Base-by-base conservation (phyloP, 1,140 invertebrate species). In the Drosophila kepulauana region DNA sequence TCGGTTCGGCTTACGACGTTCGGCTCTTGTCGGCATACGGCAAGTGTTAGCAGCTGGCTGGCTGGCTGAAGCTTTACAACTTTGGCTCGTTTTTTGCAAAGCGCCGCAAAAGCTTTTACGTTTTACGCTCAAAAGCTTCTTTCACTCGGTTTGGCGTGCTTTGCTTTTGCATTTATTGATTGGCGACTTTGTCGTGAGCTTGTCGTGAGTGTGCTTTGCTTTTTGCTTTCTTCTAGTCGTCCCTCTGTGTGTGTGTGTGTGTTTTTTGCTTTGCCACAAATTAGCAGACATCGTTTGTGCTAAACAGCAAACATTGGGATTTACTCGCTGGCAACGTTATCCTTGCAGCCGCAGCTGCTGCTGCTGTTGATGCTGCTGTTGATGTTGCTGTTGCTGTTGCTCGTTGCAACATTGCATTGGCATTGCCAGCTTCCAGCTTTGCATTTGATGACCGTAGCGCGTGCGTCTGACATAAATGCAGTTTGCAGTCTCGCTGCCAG, bases 111-210 rank as follows among this genome's bases (percentile, higher is more conserved):
- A 84, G 81, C 81, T 85, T 85, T 85, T 86, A 85, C 81, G 82
- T 75, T 75, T 78, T 86, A 86, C 82, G 78, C 81, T 86, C 82
- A 81, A 85, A 85, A 85, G 81, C 82, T 69, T 38, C 13, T 51
- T 13, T 49, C 43, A 61, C 20, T 62, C 25, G 45, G 43, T 67
- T 79, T 25, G 20, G 20, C 20, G 52, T n/a, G 30, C 35, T 57
- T 69, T 48, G 64, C 25, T 28, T 73, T 74, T 28, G 25, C 58
- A 15, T 64, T 61, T 84, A 84, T 84, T 85, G 81, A 84, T 84
- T 84, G 69, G 64, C 71, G 63, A 28, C 62, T 56, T 43, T 43
- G 4, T 54, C 58, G 65, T 58, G 64, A 66, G 61, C 30, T 5
- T 16, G 43, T 41, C 38, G 56, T 58, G 56, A 63, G 46, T 33